Evolutionary conservation across 2,113 vertebrate genomes (phyloP).

Genomic region (Nerophis ophidion): DNA sequence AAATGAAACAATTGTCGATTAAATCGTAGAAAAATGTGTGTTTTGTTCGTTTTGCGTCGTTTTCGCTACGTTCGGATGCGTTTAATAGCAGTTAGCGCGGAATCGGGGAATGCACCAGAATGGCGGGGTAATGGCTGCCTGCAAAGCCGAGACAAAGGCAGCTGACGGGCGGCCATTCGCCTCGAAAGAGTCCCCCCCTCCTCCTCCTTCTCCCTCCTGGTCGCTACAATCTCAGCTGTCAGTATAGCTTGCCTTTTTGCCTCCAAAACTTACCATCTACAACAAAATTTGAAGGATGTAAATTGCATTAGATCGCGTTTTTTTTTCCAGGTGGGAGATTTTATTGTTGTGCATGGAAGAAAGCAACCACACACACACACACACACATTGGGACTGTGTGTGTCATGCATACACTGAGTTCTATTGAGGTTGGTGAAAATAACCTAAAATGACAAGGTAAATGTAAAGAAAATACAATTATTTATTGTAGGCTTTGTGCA

Average conservation of each 20-base stretch:
- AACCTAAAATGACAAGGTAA: not conserved
- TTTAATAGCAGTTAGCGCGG: too few species aligned
- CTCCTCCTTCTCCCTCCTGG: too few species aligned
- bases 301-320: conserved; percentile 15
- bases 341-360: conserved; percentile 50
- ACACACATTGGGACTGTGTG: not conserved
- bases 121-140: conserved; percentile 73
- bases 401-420: not conserved
- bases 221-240: conserved; percentile 12
- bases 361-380: not conserved
- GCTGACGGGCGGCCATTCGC: conserved; percentile 66
- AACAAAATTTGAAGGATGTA: conserved; percentile 16
- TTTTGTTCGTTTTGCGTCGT: conserved; percentile 4
- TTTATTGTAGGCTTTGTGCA: not conserved
- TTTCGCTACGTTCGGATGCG: conserved; percentile 1
- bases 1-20: not conserved
- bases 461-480: not conserved
- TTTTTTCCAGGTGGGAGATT: conserved; percentile 24
- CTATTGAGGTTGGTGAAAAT: too few species aligned
- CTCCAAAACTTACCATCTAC: conserved; percentile 5
- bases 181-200: conserved; percentile 35
- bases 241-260: not conserved
- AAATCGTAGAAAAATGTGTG: not conserved
- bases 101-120: conserved; percentile 26
- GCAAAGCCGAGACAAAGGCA: conserved; percentile 74